phyloP scores from a whole-genome alignment of 37 sponge, comb jelly and placozoan genomes.

The Corticium candelabrum region DNA sequence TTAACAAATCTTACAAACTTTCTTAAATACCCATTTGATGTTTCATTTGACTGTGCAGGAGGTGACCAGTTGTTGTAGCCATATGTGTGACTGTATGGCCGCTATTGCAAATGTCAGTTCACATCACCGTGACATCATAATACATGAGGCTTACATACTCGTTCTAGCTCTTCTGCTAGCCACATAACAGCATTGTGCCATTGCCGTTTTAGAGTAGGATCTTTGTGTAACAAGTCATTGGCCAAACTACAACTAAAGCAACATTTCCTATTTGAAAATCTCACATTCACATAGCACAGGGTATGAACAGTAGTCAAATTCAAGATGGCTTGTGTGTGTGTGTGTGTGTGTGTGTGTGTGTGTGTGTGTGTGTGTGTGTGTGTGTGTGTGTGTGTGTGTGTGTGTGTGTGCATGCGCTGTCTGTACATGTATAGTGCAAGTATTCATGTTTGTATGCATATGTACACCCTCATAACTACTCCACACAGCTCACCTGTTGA shows the following conservation, averaged over 20 bases:
- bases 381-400: conserved; percentile 1
- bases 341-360: no score
- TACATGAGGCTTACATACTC: no score
- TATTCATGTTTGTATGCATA: background rate
- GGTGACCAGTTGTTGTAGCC: background rate
- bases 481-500: conserved; percentile 3
- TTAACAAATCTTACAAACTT: no score
- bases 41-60: background rate
- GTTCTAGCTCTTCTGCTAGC: background rate
- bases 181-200: background rate
- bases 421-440: no score
- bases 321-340: no score
- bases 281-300: no score
- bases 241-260: background rate
- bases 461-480: background rate
- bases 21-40: background rate
- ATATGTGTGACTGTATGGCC: background rate
- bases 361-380: background rate
- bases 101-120: background rate
- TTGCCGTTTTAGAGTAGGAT: background rate
- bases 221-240: background rate
- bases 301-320: no score
- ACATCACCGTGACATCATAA: no score
- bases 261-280: no score
- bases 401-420: conserved; percentile 5